These are phyloP conservation scores for Leptodirus hochenwartii DNA, from an alignment of 2,888 invertebrate species.

Conservation along the genomic window DNA sequence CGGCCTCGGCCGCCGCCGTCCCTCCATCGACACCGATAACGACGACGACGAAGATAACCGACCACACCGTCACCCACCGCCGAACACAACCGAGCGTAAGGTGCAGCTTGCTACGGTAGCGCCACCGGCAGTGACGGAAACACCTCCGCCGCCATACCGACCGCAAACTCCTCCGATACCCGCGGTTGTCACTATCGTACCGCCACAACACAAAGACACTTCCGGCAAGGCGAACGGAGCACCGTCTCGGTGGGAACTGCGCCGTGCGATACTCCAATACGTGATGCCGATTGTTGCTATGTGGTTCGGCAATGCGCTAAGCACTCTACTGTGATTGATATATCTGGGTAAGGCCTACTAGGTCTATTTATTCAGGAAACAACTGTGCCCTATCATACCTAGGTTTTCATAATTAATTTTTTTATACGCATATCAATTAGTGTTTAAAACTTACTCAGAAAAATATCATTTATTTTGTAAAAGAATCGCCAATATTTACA, in stretches of 20 bases:
- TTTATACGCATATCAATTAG: no score
- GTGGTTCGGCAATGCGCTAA: conserved; percentile 70
- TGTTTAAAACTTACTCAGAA: no score
- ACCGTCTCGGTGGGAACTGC: conserved; percentile 31
- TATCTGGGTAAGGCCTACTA: no score
- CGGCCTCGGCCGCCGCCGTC: conserved; percentile 10
- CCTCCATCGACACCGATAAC: conserved; percentile 10
- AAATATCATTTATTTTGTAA: no score
- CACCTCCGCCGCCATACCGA: conserved; percentile 6
- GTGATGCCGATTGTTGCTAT: conserved; percentile 66
- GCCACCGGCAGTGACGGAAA: conserved; percentile 17
- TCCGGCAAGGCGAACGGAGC: conserved; percentile 19
- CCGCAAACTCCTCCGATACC: conserved; percentile 9
- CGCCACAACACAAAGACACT: not conserved
- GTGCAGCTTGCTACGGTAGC: conserved; percentile 22
- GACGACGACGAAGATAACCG: conserved; percentile 11
- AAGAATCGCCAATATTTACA: no score
- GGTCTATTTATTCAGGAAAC: no score
- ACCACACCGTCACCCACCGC: conserved; percentile 16
- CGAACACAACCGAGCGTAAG: conserved; percentile 5
- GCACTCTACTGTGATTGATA: conserved; percentile 73
- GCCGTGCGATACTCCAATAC: conserved; percentile 51
- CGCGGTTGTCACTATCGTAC: not conserved
- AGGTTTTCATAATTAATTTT: no score
- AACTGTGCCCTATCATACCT: no score